phyloP scores from a whole-genome alignment of 2,888 invertebrate species.

The Limnephilus auricula region DNA sequence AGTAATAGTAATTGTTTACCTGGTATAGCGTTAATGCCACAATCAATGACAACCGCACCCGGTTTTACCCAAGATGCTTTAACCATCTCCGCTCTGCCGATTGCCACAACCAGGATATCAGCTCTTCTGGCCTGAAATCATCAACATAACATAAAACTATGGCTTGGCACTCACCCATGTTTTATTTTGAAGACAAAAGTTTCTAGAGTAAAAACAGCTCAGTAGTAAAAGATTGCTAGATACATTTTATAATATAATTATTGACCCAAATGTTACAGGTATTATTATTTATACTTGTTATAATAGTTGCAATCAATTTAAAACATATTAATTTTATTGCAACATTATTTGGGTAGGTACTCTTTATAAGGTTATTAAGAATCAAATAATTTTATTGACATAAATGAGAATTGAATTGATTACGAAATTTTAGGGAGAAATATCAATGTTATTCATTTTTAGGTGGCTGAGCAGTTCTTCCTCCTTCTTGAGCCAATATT shows the following conservation, averaged over 20 bases:
- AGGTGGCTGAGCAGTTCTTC: too few relatives aligned
- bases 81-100: slow-evolving; percentile 93
- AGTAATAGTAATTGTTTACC: slow-evolving; percentile 77
- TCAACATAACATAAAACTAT: slow-evolving; percentile 29
- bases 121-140: slow-evolving; percentile 82
- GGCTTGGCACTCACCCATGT: slow-evolving; percentile 5
- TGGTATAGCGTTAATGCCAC: slow-evolving; percentile 95
- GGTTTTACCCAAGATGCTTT: slow-evolving; percentile 98
- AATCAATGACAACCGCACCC: slow-evolving; percentile 98
- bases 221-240: background rate
- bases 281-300: background rate
- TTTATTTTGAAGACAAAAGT: background rate
- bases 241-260: background rate
- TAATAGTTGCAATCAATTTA: background rate
- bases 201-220: background rate
- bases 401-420: too few relatives aligned
- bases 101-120: slow-evolving; percentile 97
- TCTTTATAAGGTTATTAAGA: background rate
- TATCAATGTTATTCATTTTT: too few relatives aligned
- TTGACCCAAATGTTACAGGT: background rate
- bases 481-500: too few relatives aligned
- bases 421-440: too few relatives aligned
- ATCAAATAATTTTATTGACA: too few relatives aligned
- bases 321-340: background rate
- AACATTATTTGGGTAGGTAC: background rate